phyloP scores from a whole-genome alignment of 2,888 invertebrate genomes.

The Calameuta filiformis region DNA sequence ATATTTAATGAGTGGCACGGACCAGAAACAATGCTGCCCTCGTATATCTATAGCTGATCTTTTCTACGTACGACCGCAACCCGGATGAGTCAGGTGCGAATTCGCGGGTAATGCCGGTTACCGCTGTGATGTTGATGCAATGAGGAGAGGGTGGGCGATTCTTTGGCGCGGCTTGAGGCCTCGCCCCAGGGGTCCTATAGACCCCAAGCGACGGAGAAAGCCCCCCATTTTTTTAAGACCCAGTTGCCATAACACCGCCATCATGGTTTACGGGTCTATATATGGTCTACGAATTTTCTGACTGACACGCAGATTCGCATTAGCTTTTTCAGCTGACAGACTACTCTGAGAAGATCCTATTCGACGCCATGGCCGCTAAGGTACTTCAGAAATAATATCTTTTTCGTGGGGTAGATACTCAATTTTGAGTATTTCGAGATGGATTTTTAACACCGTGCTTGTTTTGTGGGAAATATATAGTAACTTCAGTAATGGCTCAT shows the following conservation, averaged over 20 bases:
- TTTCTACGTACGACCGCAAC: neutral
- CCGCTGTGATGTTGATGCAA: neutral
- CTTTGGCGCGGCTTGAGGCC: neutral
- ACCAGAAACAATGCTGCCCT: neutral
- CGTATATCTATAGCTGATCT: neutral
- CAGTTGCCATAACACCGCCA: neutral
- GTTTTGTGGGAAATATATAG: too few species aligned
- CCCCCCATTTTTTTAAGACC: neutral
- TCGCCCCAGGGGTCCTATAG: neutral
- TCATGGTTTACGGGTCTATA: neutral
- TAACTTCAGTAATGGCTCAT: too few species aligned
- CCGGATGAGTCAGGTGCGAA: conserved; percentile 8
- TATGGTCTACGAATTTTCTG: conserved; percentile 6
- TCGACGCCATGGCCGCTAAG: neutral
- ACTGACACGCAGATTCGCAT: neutral
- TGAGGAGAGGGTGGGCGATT: neutral
- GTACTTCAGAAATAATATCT: neutral
- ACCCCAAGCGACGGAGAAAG: conserved; percentile 1
- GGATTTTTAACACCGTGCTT: neutral
- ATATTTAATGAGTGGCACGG: neutral
- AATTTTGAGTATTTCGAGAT: neutral
- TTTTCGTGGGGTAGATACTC: neutral
- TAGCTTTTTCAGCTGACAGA: neutral
- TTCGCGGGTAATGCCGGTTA: neutral
- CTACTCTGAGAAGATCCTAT: neutral